Base-by-base conservation (phyloP, 2,113 vertebrate species). In the Heterotilapia buettikoferi region DNA sequence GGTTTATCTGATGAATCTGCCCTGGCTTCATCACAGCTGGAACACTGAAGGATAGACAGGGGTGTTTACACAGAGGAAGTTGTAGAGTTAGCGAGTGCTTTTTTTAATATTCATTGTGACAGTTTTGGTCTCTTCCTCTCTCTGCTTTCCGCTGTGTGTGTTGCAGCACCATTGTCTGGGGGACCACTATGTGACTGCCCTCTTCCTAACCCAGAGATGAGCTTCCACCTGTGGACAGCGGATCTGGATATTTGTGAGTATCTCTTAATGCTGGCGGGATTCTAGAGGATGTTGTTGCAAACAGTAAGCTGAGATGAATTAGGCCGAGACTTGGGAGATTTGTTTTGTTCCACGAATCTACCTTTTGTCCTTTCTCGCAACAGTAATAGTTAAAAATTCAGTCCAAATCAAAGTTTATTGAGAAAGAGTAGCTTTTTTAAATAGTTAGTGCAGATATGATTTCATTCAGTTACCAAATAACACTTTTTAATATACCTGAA, bases 171-270 rank as follows among this genome's bases (percentile, higher is more conserved):
- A 91, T 93, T 94, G 92, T 95, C 94, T 53, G 47, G 57, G 3
- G 93, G 91, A 50, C 80, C 89, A 1, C 89, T 96, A 83, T 91
- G 88, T 73, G 90, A 96, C 84, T 94, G 94, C 86, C 92, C 97
- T 36, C 96, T 98, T 88, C 97, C 98, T 90, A 98, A 97, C 86
- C 98, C 98, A 16, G 96, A 94, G 90, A 98, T 99, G 95, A 97
- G 97, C 85, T 98, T 99, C 94, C 97, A 99, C 93, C 92, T 98
- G 84, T 99, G 98, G 98, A 97, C 94, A 0, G 97, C 98, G 26
- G 97, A 98, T 0, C 96, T 98, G 66, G 95, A 97, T 79, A 94
- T 94, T 96, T 96, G 96, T 97, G 82, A 97, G 96, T 96, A 36
- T 18, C 61, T 89, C 16, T 12, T n/a, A 26, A 36, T 29, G 29